phyloP scores from a whole-genome alignment of 2,113 vertebrate species.

The Megalops atlanticus region DNA sequence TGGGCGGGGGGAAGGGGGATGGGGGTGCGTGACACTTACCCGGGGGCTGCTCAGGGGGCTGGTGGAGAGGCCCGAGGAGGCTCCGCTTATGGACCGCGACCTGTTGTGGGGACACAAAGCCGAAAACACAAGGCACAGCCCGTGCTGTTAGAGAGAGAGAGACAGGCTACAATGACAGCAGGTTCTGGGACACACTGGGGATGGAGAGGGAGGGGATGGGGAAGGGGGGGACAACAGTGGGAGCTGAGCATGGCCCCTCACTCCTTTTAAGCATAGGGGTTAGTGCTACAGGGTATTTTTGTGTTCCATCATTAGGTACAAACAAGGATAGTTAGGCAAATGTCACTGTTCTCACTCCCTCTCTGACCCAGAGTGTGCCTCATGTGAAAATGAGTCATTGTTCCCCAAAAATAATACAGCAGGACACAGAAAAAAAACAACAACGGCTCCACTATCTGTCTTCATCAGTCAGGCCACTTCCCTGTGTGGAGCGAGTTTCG shows the following conservation, averaged over 20 bases:
- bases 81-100: conserved; percentile 97
- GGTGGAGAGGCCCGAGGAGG: conserved; percentile 93
- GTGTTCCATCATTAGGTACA: background rate
- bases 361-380: background rate
- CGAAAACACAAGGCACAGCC: background rate
- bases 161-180: background rate
- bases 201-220: background rate
- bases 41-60: conserved; percentile 98
- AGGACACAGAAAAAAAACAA: background rate
- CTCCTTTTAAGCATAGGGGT: too few relatives aligned
- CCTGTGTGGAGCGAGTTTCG: background rate
- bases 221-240: background rate
- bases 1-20: conserved; percentile 44
- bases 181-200: background rate
- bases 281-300: too few relatives aligned
- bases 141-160: background rate
- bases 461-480: background rate
- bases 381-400: background rate
- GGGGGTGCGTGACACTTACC: conserved; percentile 76
- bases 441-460: background rate
- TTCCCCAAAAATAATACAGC: background rate
- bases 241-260: background rate
- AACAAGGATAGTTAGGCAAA: too few relatives aligned
- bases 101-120: conserved; percentile 73
- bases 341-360: background rate